A percentile compares a stretch with the other conserved stretches of the same genome.
These are phyloP conservation scores for Neolamprologus toae DNA, from an alignment of 2,113 vertebrate species.

Conservation along the genomic window DNA sequence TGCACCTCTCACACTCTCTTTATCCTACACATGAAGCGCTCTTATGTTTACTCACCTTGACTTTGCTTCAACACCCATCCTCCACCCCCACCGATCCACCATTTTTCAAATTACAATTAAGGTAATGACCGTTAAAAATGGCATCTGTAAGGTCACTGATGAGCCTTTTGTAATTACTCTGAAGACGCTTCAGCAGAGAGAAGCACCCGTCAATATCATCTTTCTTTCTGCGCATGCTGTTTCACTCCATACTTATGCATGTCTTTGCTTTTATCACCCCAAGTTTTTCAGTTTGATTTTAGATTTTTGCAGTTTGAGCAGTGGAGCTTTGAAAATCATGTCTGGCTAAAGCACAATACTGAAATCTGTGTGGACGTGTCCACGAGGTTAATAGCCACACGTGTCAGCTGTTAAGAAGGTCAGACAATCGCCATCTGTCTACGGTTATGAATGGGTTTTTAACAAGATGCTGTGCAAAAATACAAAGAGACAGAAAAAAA, in stretches of 20 bases:
- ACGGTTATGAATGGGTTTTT: not conserved
- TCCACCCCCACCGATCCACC: not conserved
- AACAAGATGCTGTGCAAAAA: not conserved
- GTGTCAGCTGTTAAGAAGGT: not conserved
- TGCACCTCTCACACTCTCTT: not conserved
- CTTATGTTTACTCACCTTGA: not conserved
- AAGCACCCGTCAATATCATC: not conserved
- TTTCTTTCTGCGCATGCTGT: not conserved
- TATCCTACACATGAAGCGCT: not conserved
- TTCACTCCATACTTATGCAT: fast-evolving
- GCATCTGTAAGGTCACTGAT: not conserved
- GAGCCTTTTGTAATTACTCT: not conserved
- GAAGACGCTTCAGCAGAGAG: not conserved
- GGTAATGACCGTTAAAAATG: conserved; percentile 1
- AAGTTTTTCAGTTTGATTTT: not conserved
- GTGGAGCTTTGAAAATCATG: not conserved
- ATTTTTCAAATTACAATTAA: conserved; percentile 19
- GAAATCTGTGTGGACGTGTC: not conserved
- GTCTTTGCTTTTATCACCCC: not conserved
- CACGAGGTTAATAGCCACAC: not conserved
- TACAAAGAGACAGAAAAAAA: not conserved
- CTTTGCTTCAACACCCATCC: not conserved
- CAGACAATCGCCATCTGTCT: not conserved
- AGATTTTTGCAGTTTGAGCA: not conserved
- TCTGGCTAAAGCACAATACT: not conserved